Evolutionary conservation across 2,113 vertebrate genomes (phyloP).

Genomic region (Oplegnathus fasciatus): DNA sequence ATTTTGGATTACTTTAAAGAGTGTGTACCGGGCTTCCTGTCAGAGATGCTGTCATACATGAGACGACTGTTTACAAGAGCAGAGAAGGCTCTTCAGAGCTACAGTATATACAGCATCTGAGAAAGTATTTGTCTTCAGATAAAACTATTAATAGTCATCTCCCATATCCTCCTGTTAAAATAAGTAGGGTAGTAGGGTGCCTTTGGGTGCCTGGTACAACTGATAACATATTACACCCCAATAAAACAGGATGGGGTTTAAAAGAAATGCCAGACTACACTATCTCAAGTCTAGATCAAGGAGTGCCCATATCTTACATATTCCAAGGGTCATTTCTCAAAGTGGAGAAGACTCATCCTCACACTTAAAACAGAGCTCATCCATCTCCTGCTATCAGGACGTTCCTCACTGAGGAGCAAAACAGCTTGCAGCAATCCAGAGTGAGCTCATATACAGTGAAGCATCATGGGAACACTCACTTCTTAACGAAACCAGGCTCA

Average conservation of each 20-base stretch:
- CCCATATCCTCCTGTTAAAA: constrained; percentile 31
- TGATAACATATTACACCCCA: constrained; percentile 35
- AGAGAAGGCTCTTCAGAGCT: constrained; percentile 39
- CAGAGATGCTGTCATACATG: constrained; percentile 53
- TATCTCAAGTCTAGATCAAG: constrained; percentile 36
- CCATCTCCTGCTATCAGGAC: constrained; percentile 58
- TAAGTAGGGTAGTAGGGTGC: constrained; percentile 20
- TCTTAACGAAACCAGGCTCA: constrained; percentile 22
- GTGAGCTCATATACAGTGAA: constrained; percentile 51
- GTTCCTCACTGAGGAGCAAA: constrained; percentile 36
- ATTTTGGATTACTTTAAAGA: constrained; percentile 62
- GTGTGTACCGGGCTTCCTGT: constrained; percentile 58
- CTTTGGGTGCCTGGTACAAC: constrained; percentile 39
- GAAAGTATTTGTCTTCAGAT: constrained; percentile 49
- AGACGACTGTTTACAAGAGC: constrained; percentile 63
- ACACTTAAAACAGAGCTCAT: constrained; percentile 49
- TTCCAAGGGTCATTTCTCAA: constrained; percentile 52
- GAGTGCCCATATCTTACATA: constrained; percentile 28
- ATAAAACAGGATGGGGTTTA: constrained; percentile 39
- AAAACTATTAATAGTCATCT: constrained; percentile 40
- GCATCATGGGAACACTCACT: constrained; percentile 44
- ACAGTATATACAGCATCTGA: constrained; percentile 26
- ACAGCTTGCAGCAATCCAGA: constrained; percentile 31
- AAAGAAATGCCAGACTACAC: constrained; percentile 20
- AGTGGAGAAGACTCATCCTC: constrained; percentile 48